Evolutionary conservation across 2,113 vertebrate genomes (phyloP).

Genomic region (Lampris megalopsis): DNA sequence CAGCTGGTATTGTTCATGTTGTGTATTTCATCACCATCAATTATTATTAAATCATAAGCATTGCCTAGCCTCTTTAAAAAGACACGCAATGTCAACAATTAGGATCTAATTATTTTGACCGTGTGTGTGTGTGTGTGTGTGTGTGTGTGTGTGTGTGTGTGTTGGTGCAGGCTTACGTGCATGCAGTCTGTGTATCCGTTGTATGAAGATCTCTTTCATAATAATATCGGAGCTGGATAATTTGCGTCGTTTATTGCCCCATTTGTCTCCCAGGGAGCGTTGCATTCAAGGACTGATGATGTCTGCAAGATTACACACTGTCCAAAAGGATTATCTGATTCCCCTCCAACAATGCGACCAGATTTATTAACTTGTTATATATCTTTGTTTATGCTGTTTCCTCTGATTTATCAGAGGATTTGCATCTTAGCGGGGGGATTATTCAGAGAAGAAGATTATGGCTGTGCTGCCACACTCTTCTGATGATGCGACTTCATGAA

Average conservation of each 20-base stretch:
- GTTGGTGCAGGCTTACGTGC: constrained; percentile 2
- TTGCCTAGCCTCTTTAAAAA: not conserved
- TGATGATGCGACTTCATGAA: not conserved
- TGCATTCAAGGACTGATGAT: constrained; percentile 66
- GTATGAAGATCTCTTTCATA: constrained; percentile 51
- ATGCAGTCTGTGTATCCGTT: constrained; percentile 17
- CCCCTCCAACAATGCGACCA: constrained; percentile 51
- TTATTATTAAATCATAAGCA: too few relatives aligned
- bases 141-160: constrained; percentile 30
- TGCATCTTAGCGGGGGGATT: constrained; percentile 57
- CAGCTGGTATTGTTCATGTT: too few relatives aligned
- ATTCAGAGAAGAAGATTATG: constrained; percentile 44
- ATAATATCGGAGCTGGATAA: constrained; percentile 46
- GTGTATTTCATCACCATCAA: too few relatives aligned
- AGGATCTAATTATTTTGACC: constrained; percentile 18
- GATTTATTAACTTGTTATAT: constrained; percentile 69
- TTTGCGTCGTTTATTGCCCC: constrained; percentile 69
- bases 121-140: not conserved
- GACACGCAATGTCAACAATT: constrained; percentile 32
- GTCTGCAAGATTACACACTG: constrained; percentile 66
- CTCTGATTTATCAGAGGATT: constrained; percentile 61
- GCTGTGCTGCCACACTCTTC: constrained; percentile 9
- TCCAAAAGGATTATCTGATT: constrained; percentile 64
- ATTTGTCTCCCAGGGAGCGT: constrained; percentile 61
- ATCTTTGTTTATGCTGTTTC: constrained; percentile 59